These are phyloP conservation scores for Chaitophorus viminalis DNA, from an alignment of 2,888 invertebrate genomes.

Conservation along the genomic window DNA sequence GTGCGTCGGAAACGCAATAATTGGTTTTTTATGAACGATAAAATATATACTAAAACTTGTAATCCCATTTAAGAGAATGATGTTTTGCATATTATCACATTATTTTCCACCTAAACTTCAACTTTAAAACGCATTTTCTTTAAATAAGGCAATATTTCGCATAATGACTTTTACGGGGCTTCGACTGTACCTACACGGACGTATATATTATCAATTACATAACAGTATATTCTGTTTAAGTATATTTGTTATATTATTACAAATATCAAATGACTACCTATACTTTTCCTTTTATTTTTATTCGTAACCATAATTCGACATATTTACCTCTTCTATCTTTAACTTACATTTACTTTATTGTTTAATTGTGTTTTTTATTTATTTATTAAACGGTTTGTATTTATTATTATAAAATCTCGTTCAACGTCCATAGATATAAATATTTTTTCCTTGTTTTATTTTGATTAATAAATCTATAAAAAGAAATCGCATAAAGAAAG, in stretches of 20 bases:
- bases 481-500: neutral
- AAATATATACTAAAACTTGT: neutral
- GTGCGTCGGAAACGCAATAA: slow-evolving; percentile 15
- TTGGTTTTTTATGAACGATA: slow-evolving; percentile 23
- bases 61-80: slow-evolving; percentile 1
- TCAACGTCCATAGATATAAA: neutral
- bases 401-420: neutral
- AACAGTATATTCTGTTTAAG: no score
- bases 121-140: neutral
- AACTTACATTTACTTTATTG: neutral
- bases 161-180: neutral
- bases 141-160: neutral
- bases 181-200: neutral
- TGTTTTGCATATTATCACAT: neutral
- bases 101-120: neutral
- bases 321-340: neutral
- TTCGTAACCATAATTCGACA: neutral
- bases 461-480: neutral
- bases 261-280: neutral
- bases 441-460: neutral
- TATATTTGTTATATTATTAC: neutral
- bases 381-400: neutral
- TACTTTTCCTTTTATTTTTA: neutral
- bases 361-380: no score
- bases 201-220: neutral